Conservation (phyloP, 1,140 invertebrate species). For the Batillaria attramentaria region DNA sequence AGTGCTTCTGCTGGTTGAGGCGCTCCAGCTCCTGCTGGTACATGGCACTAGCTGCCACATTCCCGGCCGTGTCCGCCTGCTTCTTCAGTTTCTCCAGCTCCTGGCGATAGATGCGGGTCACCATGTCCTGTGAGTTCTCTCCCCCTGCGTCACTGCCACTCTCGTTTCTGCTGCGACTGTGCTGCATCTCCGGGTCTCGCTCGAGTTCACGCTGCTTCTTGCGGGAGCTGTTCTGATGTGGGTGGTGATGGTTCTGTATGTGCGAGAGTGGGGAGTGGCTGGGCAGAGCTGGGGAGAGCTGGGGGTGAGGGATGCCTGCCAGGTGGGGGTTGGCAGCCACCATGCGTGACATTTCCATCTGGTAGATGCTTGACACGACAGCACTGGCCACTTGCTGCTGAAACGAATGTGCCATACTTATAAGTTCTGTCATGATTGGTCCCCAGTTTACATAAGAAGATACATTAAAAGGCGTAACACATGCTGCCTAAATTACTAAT, state of each 20-base stretch:
- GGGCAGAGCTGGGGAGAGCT: conserved; percentile 37
- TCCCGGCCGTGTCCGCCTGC: conserved; percentile 79
- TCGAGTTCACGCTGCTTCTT: conserved; percentile 42
- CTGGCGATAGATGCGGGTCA: conserved; percentile 96
- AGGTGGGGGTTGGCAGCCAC: conserved; percentile 35
- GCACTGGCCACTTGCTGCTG: conserved; percentile 65
- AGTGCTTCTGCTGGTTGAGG: conserved; percentile 48
- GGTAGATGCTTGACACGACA: conserved; percentile 67
- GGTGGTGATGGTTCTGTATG: neutral
- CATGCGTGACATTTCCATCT: conserved; percentile 64
- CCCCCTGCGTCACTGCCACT: conserved; percentile 18
- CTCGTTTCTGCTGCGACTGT: conserved; percentile 8
- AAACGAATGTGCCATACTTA: conserved; percentile 20
- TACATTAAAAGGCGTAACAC: too few species aligned
- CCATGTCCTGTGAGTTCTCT: conserved; percentile 87
- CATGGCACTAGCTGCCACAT: conserved; percentile 83
- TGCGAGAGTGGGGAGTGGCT: conserved; percentile 28
- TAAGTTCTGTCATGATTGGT: too few species aligned
- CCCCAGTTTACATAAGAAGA: too few species aligned
- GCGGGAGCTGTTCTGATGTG: conserved; percentile 33
- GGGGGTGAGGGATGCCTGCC: conserved; percentile 17
- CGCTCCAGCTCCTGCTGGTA: conserved; percentile 67
- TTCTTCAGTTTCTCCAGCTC: conserved; percentile 88
- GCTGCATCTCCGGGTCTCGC: conserved; percentile 19
- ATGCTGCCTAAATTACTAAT: too few species aligned